Base-by-base conservation (phyloP, 2,888 invertebrate genomes). In the Mythimna albipuncta region DNA sequence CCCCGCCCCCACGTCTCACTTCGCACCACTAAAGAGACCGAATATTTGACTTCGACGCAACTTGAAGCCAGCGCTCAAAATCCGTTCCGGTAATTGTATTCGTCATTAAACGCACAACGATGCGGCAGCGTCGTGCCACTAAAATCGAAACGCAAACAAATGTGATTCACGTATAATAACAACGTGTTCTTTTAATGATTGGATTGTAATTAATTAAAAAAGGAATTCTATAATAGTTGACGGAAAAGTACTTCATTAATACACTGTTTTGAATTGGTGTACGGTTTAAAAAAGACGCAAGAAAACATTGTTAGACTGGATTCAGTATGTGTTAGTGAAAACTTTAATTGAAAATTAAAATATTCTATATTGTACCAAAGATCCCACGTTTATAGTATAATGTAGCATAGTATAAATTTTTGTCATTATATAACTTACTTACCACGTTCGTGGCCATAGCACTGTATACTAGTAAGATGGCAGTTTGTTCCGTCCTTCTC, bases 401-500 rank as follows among this genome's bases (percentile, higher is more conserved):
- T 50, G 2, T 13, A 50, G 7, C 19, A 50, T 50, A 38, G 3
- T 11, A 61, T 9, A 50, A 19, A 58, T 47, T 13, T 38, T 9
- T 19, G 6, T n/a, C n/a, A n/a, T 47, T 19, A 6, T 47, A 73
- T 73, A 69, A 72, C 78, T 58, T 41, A 81, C 77, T 84, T 69
- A 92, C 94, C 91, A 72, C 83, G 89, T 21, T 90, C 89, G 2
- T 87, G 83, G 57, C 77, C 88, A 63, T 82, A 87, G 76, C 96
- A 95, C 62, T 93, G 91, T 68, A 91, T 85, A 63, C 92, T 93
- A 26, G 91, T 90, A 79, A 93, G 86, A 76, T 92, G 93, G 72
- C 96, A 96, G 78, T 93, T 93, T 21, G 86, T 90, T 55, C 93
- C 94, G 41, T 93, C 95, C 79, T 91, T 92, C 55, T 93, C 93